Evolutionary conservation across 2,888 invertebrate genomes (phyloP).

Genomic region (Phrixothrix hirtus): DNA sequence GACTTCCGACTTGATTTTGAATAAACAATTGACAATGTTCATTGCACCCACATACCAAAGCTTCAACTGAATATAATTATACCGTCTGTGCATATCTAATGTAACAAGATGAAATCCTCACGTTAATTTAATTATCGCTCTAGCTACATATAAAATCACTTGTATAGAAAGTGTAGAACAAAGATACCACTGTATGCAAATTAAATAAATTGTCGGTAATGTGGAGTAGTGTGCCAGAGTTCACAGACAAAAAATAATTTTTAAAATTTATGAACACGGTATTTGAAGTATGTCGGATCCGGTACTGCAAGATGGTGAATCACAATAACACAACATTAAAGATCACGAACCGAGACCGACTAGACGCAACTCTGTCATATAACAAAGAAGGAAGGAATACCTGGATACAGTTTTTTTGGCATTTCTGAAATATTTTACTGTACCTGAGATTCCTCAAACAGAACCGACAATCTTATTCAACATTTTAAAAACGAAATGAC

Average conservation of each 20-base stretch:
- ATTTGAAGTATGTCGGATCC: conserved; percentile 14
- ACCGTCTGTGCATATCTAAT: background rate
- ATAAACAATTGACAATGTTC: background rate
- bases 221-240: conserved; percentile 18
- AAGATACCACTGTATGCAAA: conserved; percentile 8
- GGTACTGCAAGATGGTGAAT: conserved; percentile 18
- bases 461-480: no score
- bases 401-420: no score
- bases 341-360: background rate
- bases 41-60: background rate
- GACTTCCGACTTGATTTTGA: conserved; percentile 1
- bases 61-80: background rate
- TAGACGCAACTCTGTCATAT: no score
- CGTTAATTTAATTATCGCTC: background rate
- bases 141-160: conserved; percentile 8
- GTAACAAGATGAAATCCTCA: no score
- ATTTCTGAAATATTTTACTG: no score
- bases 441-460: no score
- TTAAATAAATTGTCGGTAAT: conserved; percentile 1
- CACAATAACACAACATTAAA: conserved; percentile 9
- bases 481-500: no score
- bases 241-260: conserved; percentile 4
- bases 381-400: no score
- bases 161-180: conserved; percentile 14
- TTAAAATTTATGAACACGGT: background rate